These are phyloP conservation scores for Stratiolaelaps scimitus DNA, from an alignment of 1,140 invertebrate genomes.

Conservation along the genomic window DNA sequence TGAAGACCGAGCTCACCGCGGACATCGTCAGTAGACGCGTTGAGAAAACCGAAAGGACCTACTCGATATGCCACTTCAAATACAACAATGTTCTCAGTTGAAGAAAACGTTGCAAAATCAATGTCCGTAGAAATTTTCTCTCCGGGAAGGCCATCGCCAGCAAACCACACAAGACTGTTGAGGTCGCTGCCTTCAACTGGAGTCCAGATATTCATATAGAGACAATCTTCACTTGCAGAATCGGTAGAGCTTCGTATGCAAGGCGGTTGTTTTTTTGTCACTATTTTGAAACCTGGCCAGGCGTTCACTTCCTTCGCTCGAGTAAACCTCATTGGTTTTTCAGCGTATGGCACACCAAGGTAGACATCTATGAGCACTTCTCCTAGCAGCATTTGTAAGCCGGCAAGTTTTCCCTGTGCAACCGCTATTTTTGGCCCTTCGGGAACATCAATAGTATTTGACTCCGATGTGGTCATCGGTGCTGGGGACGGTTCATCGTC, in stretches of 20 bases:
- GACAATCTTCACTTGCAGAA: constrained; percentile 72
- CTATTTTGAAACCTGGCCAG: constrained; percentile 60
- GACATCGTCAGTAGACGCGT: constrained; percentile 29
- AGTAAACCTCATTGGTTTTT: constrained; percentile 75
- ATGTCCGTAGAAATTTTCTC: constrained; percentile 35
- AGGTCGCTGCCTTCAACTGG: constrained; percentile 47
- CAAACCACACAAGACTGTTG: constrained; percentile 62
- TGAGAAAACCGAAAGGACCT: constrained; percentile 35
- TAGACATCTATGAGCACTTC: constrained; percentile 56
- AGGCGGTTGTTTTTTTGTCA: constrained; percentile 11
- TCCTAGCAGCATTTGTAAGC: background rate
- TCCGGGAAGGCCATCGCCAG: constrained; percentile 56
- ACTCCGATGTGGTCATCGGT: background rate
- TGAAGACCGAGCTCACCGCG: constrained; percentile 33
- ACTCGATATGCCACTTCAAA: constrained; percentile 24
- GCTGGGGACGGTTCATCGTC: background rate
- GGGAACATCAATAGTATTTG: constrained; percentile 7
- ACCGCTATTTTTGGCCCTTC: background rate
- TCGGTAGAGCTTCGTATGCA: constrained; percentile 32
- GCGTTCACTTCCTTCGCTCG: constrained; percentile 67
- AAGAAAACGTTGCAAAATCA: background rate
- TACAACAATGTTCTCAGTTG: background rate
- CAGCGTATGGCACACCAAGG: constrained; percentile 83
- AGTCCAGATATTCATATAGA: constrained; percentile 84
- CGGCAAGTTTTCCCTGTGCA: background rate